Evolutionary conservation across 2,113 vertebrate genomes (phyloP), one percentile per base, ranked within the genome.

Genomic region (Tichodroma muraria): DNA sequence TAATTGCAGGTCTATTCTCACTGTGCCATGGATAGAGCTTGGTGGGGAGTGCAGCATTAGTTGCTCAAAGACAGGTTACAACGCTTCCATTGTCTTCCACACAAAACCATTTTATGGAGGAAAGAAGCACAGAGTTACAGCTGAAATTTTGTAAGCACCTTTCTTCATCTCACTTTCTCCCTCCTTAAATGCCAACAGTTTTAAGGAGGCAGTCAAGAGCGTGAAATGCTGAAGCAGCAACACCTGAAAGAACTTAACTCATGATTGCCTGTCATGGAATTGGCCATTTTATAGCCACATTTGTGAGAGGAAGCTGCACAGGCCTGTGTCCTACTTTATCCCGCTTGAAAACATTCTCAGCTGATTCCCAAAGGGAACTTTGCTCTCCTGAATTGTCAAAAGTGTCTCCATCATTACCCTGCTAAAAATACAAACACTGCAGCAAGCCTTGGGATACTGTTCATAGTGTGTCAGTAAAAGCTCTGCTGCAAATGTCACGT

Each of bases 61-160:
- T 47, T 99, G 99, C 97, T 99, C 99, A 40, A 99, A 99, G 97
- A 98, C 99, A 4, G 99, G 99, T 94, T 99, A 99, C 96, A 99
- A 98, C 3, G 98, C 99, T 68, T 99, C 96, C 96, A 99, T 99
- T 8, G 95, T 98, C 94, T 99, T 99, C 97, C 99, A 99, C 97
- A 99, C 99, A 44, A 99, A 99, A 97, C 99, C 99, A 19, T 99
- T 99, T 97, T 99, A 99, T 11, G 99, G 99, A 42, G 99, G 99
- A 91, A 99, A 99, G 98, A 99, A 99, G 97, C 99, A 99, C 98
- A 98, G 99, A 96, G 95, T 99, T 97, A 99, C 99, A 9, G 99
- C 99, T n/a, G 99, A 99, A 66, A 99, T 99, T 85, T 99, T 99
- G 99, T 99, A 98, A 98, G 99, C 93, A 50, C 27, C 2, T 71